Evolutionary conservation across 2,797 vertebrate genomes (phyloP), one percentile per base, ranked within the genome.

Genomic region (Xiphophorus birchmanni): DNA sequence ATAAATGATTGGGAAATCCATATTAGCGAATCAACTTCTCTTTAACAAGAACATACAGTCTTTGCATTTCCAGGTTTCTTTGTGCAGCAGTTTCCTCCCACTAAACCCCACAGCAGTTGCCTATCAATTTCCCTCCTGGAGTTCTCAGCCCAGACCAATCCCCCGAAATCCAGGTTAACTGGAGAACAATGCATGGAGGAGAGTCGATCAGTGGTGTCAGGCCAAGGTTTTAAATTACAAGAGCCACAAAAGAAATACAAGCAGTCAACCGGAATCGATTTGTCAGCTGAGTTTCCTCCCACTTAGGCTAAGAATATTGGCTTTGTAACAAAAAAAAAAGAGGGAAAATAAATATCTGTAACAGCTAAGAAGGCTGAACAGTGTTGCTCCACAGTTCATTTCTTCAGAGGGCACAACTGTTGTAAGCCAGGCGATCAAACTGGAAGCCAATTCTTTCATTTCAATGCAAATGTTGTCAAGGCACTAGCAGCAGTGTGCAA

Each of bases 101-200:
- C 50, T 72, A 77, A 82, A 65, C 73, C 73, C 71, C 71, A 65
- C 63, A 75, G 75, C 23, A 37, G 72, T 75, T 72, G 58, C 44
- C 32, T 26, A 45, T 45, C 67, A 58, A 35, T 79, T 47, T 69
- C 40, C 18, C 78, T 48, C 74, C 77, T 54, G 67, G 71, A 65
- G 85, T 50, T 85, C 73, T 58, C 23, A 23, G 32, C 71, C 60
- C 47, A 42, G 54, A 80, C 50, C 82, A 75, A 69, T 35, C 74
- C 71, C 11, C 32, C 80, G 2, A 85, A 80, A 83, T 87, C 82
- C 73, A 81, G 80, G 71, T 73, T 74, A n/a, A 48, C 29, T 42
- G 52, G 13, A 78, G 56, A 79, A 77, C 76, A 81, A 65, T 32
- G 77, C 72, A 63, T 37, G n/a, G 72, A 76, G 76, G 58, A 77